Evolutionary conservation across 1,140 invertebrate genomes (phyloP).

Genomic region (Ips nitidus): DNA sequence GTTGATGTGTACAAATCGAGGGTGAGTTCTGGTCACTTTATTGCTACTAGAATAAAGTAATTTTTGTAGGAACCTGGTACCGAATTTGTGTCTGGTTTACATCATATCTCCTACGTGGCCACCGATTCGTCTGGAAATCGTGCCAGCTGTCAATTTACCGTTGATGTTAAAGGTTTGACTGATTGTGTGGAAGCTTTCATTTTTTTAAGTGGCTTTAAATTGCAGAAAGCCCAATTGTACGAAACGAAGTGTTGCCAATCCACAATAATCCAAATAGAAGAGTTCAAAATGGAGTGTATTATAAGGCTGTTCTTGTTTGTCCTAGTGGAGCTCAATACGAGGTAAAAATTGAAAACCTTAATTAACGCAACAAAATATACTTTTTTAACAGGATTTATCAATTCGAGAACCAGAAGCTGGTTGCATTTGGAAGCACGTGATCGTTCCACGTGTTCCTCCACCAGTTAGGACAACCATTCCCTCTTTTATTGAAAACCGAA

Average conservation of each 20-base stretch:
- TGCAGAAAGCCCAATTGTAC: too few relatives aligned
- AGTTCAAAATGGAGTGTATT: constrained; percentile 19
- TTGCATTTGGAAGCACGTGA: constrained; percentile 46
- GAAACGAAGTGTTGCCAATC: too few relatives aligned
- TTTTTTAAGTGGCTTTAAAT: too few relatives aligned
- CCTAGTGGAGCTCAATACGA: constrained; percentile 44
- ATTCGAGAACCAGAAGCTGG: constrained; percentile 35
- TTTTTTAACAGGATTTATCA: constrained; percentile 6
- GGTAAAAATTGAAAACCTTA: constrained; percentile 4
- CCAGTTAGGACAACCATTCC: not conserved
- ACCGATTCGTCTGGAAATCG: constrained; percentile 63
- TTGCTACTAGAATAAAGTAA: too few relatives aligned
- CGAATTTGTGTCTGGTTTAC: constrained; percentile 59
- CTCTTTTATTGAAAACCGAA: not conserved
- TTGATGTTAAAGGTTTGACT: constrained; percentile 61
- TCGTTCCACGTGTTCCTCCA: not conserved
- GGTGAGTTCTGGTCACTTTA: constrained; percentile 51
- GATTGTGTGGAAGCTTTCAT: not conserved
- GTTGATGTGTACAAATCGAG: constrained; percentile 63
- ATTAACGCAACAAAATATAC: not conserved
- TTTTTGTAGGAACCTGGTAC: constrained; percentile 60
- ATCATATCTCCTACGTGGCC: constrained; percentile 65
- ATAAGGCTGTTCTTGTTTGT: constrained; percentile 46
- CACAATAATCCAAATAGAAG: not conserved
- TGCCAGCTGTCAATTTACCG: constrained; percentile 64